phyloP scores from a whole-genome alignment of 2,797 vertebrate genomes.

The Rhinoraja longicauda region DNA sequence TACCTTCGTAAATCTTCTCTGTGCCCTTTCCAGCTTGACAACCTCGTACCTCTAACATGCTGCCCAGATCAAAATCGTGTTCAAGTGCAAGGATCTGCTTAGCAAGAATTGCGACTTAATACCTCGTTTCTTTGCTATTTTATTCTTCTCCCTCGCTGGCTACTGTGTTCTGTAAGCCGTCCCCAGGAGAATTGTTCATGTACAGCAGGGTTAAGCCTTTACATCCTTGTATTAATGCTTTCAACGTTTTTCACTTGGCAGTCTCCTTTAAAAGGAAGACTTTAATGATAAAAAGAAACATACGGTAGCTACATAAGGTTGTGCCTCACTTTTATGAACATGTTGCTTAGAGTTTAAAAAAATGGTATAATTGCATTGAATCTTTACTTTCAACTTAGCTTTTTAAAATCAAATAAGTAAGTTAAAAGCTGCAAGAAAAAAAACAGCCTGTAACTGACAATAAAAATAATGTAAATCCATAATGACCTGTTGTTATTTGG shows the following conservation, averaged over 20 bases:
- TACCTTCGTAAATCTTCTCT: no score
- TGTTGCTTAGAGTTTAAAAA: constrained; percentile 46
- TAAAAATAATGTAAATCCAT: background rate
- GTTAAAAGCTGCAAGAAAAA: background rate
- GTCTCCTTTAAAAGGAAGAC: constrained; percentile 24
- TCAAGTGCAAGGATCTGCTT: background rate
- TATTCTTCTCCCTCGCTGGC: background rate
- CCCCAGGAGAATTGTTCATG: constrained; percentile 32
- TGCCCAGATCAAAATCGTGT: background rate
- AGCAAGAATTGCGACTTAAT: background rate
- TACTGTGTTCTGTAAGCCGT: constrained; percentile 23
- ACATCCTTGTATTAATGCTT: constrained; percentile 38
- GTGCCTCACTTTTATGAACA: constrained; percentile 42
- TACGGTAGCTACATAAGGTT: background rate
- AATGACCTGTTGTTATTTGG: background rate
- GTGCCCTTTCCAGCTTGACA: no score
- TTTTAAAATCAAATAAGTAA: background rate
- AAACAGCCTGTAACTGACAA: background rate
- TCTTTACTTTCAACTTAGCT: background rate
- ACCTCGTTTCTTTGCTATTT: background rate
- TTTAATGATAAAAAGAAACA: constrained; percentile 37
- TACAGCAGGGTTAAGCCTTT: constrained; percentile 33
- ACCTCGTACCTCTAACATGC: no score
- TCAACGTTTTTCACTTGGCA: constrained; percentile 38
- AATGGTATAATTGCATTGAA: background rate